Percentiles rank a stretch among this genome's conserved stretches.
phyloP scores from a whole-genome alignment of 2,888 invertebrate genomes.

The Emmelina monodactyla region DNA sequence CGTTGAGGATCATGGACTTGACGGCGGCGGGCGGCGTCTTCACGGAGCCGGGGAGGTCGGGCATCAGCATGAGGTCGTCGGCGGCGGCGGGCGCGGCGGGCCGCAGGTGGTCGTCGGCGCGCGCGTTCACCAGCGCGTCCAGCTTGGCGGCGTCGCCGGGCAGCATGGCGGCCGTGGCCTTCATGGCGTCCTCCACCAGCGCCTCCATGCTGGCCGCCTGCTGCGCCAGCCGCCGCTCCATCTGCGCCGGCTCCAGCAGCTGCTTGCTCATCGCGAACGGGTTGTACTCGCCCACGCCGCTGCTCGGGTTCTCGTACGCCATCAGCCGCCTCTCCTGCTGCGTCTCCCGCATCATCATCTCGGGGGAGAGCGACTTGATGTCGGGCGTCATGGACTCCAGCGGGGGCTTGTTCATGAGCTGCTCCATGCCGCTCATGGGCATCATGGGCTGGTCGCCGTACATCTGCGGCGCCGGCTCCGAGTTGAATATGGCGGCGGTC shows the following conservation, averaged over 20 bases:
- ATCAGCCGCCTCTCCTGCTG: conserved; percentile 29
- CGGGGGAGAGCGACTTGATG: conserved; percentile 38
- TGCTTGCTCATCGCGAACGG: conserved; percentile 47
- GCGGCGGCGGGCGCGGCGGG: conserved; percentile 39
- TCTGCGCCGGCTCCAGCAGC: conserved; percentile 39
- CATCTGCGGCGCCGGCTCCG: conserved; percentile 39
- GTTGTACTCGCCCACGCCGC: conserved; percentile 29
- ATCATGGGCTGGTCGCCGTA: conserved; percentile 32
- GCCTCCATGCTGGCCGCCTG: conserved; percentile 58
- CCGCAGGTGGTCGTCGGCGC: conserved; percentile 44
- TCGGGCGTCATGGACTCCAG: conserved; percentile 30
- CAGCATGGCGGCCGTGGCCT: conserved; percentile 46
- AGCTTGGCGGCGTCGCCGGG: conserved; percentile 21
- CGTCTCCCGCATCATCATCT: conserved; percentile 35
- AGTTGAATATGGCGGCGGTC: conserved; percentile 58
- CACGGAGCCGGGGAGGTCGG: conserved; percentile 43
- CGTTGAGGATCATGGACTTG: conserved; percentile 79
- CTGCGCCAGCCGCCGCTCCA: conserved; percentile 41
- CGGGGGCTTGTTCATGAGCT: conserved; percentile 32
- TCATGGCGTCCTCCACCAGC: conserved; percentile 54
- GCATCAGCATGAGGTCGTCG: conserved; percentile 46
- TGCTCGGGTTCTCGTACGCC: conserved; percentile 29
- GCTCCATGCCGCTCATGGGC: conserved; percentile 29
- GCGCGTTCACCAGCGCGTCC: conserved; percentile 65
- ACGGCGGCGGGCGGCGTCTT: conserved; percentile 70